Conservation (phyloP, 2,113 vertebrate species). For the Scomber scombrus region DNA sequence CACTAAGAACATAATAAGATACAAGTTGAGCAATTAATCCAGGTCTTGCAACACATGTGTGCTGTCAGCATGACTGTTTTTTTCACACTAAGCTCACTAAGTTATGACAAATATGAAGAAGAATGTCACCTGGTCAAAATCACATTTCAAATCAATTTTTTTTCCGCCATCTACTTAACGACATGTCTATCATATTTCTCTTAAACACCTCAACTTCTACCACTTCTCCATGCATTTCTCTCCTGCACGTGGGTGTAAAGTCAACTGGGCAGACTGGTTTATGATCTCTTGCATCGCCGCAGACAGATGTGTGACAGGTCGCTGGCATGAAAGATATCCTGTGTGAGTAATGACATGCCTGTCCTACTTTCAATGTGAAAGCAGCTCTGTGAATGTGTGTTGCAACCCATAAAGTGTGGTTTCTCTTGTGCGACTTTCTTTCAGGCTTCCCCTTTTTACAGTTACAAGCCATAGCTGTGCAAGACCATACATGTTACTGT, state of each 20-base stretch:
- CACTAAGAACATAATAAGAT: background rate
- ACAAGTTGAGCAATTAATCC: background rate
- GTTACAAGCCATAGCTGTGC: constrained; percentile 7
- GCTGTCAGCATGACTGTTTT: background rate
- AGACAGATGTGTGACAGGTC: constrained; percentile 7
- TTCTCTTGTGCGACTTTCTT: constrained; percentile 3
- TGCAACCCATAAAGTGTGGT: constrained; percentile 24
- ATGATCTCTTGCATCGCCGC: constrained; percentile 7
- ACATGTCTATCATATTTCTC: background rate
- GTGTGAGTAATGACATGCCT: constrained; percentile 52
- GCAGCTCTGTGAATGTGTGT: constrained; percentile 31
- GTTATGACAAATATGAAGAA: background rate
- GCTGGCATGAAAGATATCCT: constrained; percentile 44
- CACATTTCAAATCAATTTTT: background rate
- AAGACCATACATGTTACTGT: constrained; percentile 53
- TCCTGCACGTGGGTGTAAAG: constrained; percentile 38
- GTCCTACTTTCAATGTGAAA: constrained; percentile 25
- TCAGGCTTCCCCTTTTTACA: background rate
- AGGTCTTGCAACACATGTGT: background rate
- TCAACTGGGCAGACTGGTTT: constrained; percentile 83
- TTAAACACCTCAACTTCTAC: background rate
- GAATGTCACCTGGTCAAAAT: background rate
- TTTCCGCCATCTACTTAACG: background rate
- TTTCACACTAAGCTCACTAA: background rate
- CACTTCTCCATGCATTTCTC: constrained; percentile 56